Evolutionary conservation across 2,797 vertebrate genomes (phyloP), one percentile per base, ranked within the genome.

Genomic region (Morelia viridis): DNA sequence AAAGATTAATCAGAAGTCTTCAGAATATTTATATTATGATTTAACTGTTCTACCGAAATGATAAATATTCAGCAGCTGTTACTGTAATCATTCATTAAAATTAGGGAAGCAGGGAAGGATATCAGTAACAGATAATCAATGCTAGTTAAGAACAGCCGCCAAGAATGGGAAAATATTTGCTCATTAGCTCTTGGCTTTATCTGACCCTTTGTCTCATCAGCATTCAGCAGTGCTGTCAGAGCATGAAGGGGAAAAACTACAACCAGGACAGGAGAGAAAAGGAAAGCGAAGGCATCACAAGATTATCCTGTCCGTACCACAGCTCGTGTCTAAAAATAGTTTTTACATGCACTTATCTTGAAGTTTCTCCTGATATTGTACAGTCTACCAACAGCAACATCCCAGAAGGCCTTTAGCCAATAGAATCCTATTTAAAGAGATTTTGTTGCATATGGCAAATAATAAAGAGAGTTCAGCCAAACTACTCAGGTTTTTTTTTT

Each of bases 1-100:
- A 89, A 89, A 64, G 26, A 85, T 58, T 92, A 85, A 71, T 60
- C 61, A 83, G 60, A 24, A 64, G n/a, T 92, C 60, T 88, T 84
- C 60, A 46, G 61, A 84, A 89, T 85, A 85, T 85, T 89, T 68
- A 50, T 68, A 68, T 85, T 85, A 85, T 60, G 65, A 53, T 65
- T 87, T 46, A 31, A 11, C 22, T 7, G 9, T 91, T 76, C 64
- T 57, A 50, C 0, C 2, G 19, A 88, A 57, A 0, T 80, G n/a
- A 87, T 0, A 8, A 92, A 76, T 91, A 0, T 80, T 9, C 57
- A 93, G 26, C 41, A 10, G 24, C 46, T 84, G 61, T 7, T 64
- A 90, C 1, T 91, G 24, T 5, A 17, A 9, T 8, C 5, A 86
- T 28, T 87, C 65, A 65, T 41, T 93, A 26, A 92, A 64, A 7